Evolutionary conservation across 1,140 invertebrate genomes (phyloP).

Genomic region (Trichoplusia ni): DNA sequence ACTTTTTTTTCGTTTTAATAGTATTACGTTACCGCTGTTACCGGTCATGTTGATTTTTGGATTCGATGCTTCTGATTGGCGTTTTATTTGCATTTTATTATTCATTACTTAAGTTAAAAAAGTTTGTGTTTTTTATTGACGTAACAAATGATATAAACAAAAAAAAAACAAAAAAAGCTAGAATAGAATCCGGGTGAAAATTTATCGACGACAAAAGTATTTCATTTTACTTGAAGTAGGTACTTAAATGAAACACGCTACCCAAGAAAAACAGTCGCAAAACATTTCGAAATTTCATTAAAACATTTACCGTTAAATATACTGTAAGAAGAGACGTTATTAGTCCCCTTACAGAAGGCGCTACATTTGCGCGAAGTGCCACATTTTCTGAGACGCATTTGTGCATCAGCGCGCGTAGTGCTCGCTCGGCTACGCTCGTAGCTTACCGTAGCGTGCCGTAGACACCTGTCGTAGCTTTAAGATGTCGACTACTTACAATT

Average conservation of each 20-base stretch:
- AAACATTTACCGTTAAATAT: not conserved
- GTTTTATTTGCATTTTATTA: too few species aligned
- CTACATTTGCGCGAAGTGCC: not conserved
- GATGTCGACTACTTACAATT: not conserved
- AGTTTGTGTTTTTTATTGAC: too few species aligned
- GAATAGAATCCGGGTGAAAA: too few species aligned
- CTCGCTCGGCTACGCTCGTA: slow-evolving; percentile 6
- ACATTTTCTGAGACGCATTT: not conserved
- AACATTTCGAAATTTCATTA: not conserved
- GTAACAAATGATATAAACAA: too few species aligned
- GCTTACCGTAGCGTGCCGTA: slow-evolving; percentile 14
- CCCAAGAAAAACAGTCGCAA: not conserved
- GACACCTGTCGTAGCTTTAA: slow-evolving; percentile 26
- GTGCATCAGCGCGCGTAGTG: slow-evolving; percentile 12
- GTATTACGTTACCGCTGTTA: not conserved
- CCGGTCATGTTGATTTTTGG: slow-evolving; percentile 6
- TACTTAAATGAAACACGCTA: not conserved
- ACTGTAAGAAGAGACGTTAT: slow-evolving; percentile 1
- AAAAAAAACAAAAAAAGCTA: too few species aligned
- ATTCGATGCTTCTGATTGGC: too few species aligned
- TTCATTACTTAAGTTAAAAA: too few species aligned
- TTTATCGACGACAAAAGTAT: too few species aligned
- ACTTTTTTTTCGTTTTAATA: slow-evolving; percentile 15
- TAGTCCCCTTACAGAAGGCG: not conserved
- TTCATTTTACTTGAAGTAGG: not conserved